Evolutionary conservation across 2,113 vertebrate genomes (phyloP).

Genomic region (Dipodomys merriami): DNA sequence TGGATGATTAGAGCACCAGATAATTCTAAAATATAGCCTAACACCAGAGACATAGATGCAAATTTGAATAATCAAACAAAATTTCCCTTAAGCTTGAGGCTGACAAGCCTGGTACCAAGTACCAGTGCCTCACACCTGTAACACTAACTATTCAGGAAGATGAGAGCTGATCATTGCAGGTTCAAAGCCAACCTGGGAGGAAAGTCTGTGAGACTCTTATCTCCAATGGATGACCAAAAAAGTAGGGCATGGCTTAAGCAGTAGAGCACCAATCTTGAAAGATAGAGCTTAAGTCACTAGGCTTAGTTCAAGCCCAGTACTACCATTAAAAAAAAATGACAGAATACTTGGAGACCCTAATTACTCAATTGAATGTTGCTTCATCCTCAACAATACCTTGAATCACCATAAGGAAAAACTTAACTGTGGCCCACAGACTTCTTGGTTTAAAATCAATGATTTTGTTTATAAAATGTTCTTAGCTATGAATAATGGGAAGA

Average conservation of each 20-base stretch:
- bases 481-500: not conserved
- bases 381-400: not conserved
- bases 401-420: constrained; percentile 15
- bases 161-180: too few species aligned
- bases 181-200: too few species aligned
- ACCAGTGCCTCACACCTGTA: too few species aligned
- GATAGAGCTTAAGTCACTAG: too few species aligned
- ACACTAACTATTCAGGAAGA: too few species aligned
- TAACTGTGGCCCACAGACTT: not conserved
- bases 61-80: not conserved
- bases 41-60: not conserved
- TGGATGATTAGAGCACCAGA: not conserved
- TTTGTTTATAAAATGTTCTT: constrained; percentile 20
- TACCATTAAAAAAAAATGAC: too few species aligned
- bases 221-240: too few species aligned
- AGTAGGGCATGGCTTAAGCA: too few species aligned
- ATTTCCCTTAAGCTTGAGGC: not conserved
- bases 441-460: constrained; percentile 5
- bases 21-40: not conserved
- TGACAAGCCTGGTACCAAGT: not conserved
- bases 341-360: not conserved
- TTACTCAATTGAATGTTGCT: not conserved
- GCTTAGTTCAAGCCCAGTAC: too few species aligned
- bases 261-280: too few species aligned
- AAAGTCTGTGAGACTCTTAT: too few species aligned